phyloP scores from a whole-genome alignment of 2,888 invertebrate genomes.

The Leucania comma region DNA sequence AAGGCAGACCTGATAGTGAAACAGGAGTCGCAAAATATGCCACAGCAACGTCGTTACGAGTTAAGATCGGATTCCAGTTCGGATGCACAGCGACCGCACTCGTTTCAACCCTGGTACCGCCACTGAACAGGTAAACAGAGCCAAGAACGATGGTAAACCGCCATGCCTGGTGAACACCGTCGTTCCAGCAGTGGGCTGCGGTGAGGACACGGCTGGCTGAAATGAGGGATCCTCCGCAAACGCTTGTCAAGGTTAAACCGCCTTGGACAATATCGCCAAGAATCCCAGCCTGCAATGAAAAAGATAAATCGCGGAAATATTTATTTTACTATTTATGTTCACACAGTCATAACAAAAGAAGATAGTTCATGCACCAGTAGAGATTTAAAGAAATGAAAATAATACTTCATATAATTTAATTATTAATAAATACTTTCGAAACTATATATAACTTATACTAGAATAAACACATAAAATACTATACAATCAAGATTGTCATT shows the following conservation, averaged over 20 bases:
- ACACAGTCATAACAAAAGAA: no score
- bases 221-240: slow-evolving; percentile 75
- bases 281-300: slow-evolving; percentile 36
- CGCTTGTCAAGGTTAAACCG: slow-evolving; percentile 7
- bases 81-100: slow-evolving; percentile 70
- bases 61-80: slow-evolving; percentile 68
- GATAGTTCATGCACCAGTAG: no score
- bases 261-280: slow-evolving; percentile 9
- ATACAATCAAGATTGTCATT: background rate
- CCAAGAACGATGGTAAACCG: slow-evolving; percentile 76
- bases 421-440: no score
- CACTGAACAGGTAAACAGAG: slow-evolving; percentile 70
- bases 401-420: no score
- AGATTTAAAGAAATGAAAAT: no score
- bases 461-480: no score
- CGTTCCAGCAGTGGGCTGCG: slow-evolving; percentile 82
- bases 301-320: background rate
- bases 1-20: slow-evolving; percentile 66
- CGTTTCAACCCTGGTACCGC: slow-evolving; percentile 72
- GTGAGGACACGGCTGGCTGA: slow-evolving; percentile 71
- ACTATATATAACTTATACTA: no score
- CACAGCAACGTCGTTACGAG: slow-evolving; percentile 75
- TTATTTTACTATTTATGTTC: background rate
- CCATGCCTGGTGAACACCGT: slow-evolving; percentile 75
- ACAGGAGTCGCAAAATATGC: slow-evolving; percentile 71